Conservation (phyloP, 2,113 vertebrate species). For the Phalacrocorax brasilianus region DNA sequence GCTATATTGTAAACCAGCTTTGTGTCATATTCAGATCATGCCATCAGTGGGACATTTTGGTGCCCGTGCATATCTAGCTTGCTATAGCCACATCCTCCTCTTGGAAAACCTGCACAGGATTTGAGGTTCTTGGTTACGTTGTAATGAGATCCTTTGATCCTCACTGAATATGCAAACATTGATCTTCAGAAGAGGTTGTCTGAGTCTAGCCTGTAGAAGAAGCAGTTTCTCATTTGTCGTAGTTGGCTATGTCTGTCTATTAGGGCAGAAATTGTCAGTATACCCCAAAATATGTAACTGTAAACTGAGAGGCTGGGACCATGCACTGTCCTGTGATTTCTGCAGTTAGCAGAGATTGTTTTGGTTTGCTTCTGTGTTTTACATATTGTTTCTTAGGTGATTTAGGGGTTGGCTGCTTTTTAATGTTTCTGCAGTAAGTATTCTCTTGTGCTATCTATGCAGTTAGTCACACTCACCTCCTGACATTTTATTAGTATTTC, state of each 20-base stretch:
- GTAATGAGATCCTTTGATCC: no score
- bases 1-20: no score
- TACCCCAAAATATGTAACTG: not conserved
- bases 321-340: not conserved
- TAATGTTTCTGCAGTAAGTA: not conserved
- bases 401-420: not conserved
- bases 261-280: not conserved
- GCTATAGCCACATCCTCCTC: no score
- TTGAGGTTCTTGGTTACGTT: no score
- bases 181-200: not conserved
- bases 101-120: no score
- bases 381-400: not conserved
- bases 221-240: not conserved
- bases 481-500: not conserved
- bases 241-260: not conserved
- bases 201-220: not conserved
- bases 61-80: no score
- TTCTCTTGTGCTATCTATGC: not conserved
- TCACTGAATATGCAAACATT: no score
- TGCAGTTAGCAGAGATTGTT: not conserved
- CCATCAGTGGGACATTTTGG: no score
- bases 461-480: not conserved
- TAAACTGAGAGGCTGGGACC: not conserved
- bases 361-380: not conserved
- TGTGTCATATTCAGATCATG: no score